These are phyloP conservation scores for Xiphorhynchus erythropygius DNA, from an alignment of 2,797 vertebrate species.

Conservation along the genomic window DNA sequence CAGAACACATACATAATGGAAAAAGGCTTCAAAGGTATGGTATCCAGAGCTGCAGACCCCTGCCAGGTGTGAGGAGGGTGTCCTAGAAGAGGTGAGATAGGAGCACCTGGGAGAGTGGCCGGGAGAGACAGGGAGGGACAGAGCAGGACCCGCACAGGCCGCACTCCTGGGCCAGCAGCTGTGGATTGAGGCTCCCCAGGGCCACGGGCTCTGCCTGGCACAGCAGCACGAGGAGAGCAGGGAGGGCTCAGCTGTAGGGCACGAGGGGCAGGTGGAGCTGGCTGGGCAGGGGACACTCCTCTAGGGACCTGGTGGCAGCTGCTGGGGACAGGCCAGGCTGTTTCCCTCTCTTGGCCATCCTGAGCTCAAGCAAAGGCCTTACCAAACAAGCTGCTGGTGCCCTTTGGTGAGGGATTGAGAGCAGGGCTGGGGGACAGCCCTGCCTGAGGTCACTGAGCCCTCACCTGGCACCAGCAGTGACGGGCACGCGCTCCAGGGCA, in stretches of 20 bases:
- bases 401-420: not conserved
- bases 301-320: not conserved
- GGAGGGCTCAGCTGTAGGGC: not conserved
- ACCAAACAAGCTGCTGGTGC: not conserved
- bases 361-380: not conserved
- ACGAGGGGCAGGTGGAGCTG: not conserved
- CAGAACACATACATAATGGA: conserved; percentile 90
- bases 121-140: conserved; percentile 23
- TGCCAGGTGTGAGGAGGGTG: conserved; percentile 64
- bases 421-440: not conserved
- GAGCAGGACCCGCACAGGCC: not conserved
- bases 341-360: not conserved
- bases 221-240: not conserved
- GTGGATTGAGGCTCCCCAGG: not conserved
- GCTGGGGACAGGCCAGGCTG: not conserved
- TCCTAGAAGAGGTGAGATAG: conserved; percentile 67
- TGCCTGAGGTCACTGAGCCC: not conserved
- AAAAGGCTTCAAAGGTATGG: conserved; percentile 90
- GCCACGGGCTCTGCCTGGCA: not conserved
- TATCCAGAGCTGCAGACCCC: conserved; percentile 73
- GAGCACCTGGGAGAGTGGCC: not conserved
- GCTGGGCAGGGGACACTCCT: not conserved
- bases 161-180: not conserved
- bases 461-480: not conserved
- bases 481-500: not conserved